Conservation (phyloP, 2,797 vertebrate genomes). For the Coccyzus lansbergi region DNA sequence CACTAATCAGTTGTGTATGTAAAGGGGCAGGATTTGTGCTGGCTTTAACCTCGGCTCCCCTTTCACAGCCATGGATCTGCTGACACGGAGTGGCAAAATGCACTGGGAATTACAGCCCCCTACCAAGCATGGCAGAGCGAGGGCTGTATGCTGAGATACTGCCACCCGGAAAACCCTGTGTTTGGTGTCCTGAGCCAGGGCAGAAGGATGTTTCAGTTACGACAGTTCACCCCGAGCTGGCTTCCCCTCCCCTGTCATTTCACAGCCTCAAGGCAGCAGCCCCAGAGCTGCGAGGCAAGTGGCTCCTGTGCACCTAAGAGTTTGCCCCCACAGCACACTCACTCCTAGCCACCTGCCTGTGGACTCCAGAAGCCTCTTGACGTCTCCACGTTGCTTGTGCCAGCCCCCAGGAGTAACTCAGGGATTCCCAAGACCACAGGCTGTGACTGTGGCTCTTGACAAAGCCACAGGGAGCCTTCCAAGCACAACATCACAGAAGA, state of each 20-base stretch:
- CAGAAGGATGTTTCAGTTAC: not conserved
- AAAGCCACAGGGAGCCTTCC: not conserved
- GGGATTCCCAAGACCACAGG: not conserved
- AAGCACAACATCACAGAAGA: not conserved
- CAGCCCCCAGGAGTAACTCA: not conserved
- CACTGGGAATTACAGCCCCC: not conserved
- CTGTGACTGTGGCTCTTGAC: not conserved
- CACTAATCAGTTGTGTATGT: not conserved
- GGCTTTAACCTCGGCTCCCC: not conserved
- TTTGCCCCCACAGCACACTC: rapidly evolving
- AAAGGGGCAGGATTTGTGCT: not conserved
- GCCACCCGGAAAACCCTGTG: not conserved
- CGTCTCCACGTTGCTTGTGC: not conserved
- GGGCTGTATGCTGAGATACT: not conserved
- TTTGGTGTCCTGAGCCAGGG: not conserved
- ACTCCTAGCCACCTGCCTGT: rapidly evolving
- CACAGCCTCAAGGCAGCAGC: not conserved
- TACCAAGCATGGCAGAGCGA: rapidly evolving
- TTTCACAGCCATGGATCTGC: not conserved
- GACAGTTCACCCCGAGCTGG: not conserved
- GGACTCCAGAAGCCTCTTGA: rapidly evolving
- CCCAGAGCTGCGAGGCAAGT: rapidly evolving
- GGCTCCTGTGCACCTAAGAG: not conserved
- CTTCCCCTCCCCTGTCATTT: slow-evolving; percentile 8
- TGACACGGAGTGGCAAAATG: not conserved